phyloP scores from a whole-genome alignment of 2,888 invertebrate genomes.

The Sphaerolaimus hirsutus region DNA sequence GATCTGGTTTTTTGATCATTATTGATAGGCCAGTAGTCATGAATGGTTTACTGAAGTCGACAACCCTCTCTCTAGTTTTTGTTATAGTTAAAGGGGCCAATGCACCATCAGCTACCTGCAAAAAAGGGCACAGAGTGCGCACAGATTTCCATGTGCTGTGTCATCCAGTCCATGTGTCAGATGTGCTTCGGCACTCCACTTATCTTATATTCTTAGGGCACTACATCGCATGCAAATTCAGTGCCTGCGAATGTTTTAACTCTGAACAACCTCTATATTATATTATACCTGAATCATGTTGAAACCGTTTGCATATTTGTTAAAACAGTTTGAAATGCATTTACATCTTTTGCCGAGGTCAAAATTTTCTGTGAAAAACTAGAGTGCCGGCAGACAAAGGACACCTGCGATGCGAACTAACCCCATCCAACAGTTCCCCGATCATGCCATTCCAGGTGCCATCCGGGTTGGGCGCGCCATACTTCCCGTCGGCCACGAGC shows the following conservation, averaged over 20 bases:
- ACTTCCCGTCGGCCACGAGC: conserved; percentile 23
- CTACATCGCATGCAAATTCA: too few relatives aligned
- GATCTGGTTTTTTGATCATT: background rate
- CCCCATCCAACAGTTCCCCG: conserved; percentile 20
- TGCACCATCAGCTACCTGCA: conserved; percentile 74
- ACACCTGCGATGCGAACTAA: background rate
- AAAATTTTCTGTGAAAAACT: too few relatives aligned
- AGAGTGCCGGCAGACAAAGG: background rate
- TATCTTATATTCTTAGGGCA: too few relatives aligned
- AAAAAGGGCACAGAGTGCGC: background rate
- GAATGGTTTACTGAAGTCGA: conserved; percentile 87
- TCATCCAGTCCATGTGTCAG: too few relatives aligned
- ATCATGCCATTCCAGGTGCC: conserved; percentile 25
- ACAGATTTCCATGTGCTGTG: too few relatives aligned
- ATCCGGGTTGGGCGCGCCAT: conserved; percentile 23
- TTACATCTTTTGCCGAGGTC: too few relatives aligned
- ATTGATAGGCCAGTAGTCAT: conserved; percentile 42
- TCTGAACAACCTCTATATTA: too few relatives aligned
- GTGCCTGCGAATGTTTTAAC: too few relatives aligned
- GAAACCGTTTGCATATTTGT: too few relatives aligned
- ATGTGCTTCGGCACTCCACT: too few relatives aligned
- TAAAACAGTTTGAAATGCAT: too few relatives aligned
- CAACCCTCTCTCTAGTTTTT: conserved; percentile 61
- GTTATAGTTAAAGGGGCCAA: conserved; percentile 78
- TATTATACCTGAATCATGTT: too few relatives aligned